Evolutionary conservation across 1,140 invertebrate species (phyloP).

Genomic region (Antheraea pernyi): DNA sequence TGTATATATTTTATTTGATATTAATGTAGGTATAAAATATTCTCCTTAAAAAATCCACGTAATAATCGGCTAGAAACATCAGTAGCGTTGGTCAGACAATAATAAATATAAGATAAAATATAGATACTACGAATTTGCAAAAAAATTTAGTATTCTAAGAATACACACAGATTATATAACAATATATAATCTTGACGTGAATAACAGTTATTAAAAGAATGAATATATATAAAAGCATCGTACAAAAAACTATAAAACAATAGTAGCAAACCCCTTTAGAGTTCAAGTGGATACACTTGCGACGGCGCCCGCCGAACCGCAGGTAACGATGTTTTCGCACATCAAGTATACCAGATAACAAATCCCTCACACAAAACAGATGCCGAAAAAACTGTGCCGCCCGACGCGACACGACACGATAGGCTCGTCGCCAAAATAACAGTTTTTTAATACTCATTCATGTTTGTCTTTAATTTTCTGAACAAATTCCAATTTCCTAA

Average conservation of each 20-base stretch:
- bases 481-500: too few relatives aligned
- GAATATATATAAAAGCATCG: conserved; percentile 15
- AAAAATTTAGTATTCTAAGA: too few relatives aligned
- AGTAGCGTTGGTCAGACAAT: too few relatives aligned
- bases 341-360: conserved; percentile 56
- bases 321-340: conserved; percentile 51
- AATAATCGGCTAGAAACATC: too few relatives aligned
- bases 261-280: conserved; percentile 25
- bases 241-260: conserved; percentile 35
- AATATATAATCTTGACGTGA: too few relatives aligned
- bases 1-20: too few relatives aligned
- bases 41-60: too few relatives aligned
- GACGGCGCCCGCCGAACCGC: conserved; percentile 36
- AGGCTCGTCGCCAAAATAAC: conserved; percentile 19
- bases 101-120: too few relatives aligned
- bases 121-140: too few relatives aligned
- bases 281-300: conserved; percentile 36
- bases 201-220: conserved; percentile 14
- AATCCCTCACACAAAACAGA: conserved; percentile 19
- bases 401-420: conserved; percentile 15
- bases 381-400: conserved; percentile 22
- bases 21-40: too few relatives aligned
- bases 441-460: conserved; percentile 10
- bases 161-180: too few relatives aligned
- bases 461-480: conserved; percentile 15